phyloP scores from a whole-genome alignment of 2,888 invertebrate species.

The Anorthoa munda region DNA sequence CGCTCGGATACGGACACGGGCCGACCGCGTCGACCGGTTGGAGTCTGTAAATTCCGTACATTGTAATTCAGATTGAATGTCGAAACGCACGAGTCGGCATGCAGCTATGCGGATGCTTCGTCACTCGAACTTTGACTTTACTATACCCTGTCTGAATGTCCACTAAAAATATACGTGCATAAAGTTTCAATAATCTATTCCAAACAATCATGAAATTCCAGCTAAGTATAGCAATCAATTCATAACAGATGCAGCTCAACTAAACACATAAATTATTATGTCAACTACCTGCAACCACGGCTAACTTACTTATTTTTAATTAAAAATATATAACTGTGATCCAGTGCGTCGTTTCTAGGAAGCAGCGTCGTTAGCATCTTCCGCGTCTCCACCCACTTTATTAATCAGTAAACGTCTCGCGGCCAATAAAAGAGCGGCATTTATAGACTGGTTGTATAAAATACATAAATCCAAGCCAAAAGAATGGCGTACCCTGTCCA shows the following conservation, averaged over 20 bases:
- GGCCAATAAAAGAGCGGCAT: slow-evolving; percentile 87
- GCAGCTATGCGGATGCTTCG: slow-evolving; percentile 85
- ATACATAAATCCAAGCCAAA: slow-evolving; percentile 86
- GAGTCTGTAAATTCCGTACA: slow-evolving; percentile 86
- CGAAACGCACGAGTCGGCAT: slow-evolving; percentile 88
- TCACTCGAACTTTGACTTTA: slow-evolving; percentile 63
- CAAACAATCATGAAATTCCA: slow-evolving; percentile 4
- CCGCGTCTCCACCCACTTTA: slow-evolving; percentile 88
- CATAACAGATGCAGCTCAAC: slow-evolving; percentile 2
- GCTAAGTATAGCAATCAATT: slow-evolving; percentile 4
- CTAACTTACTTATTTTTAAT: slow-evolving; percentile 46
- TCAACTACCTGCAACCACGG: background rate
- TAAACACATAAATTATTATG: slow-evolving; percentile 40
- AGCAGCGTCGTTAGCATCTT: slow-evolving; percentile 83
- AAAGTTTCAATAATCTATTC: background rate
- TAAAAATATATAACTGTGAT: slow-evolving; percentile 60
- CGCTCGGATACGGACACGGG: slow-evolving; percentile 86
- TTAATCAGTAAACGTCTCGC: slow-evolving; percentile 89
- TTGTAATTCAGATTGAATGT: slow-evolving; percentile 89
- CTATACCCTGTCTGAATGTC: slow-evolving; percentile 4
- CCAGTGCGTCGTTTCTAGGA: slow-evolving; percentile 80
- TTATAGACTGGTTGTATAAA: slow-evolving; percentile 88
- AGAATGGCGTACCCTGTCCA: slow-evolving; percentile 84
- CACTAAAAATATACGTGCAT: background rate
- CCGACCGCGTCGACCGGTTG: slow-evolving; percentile 71